Conservation (phyloP, 2,888 invertebrate genomes). For the Cheiracanthium punctorium region DNA sequence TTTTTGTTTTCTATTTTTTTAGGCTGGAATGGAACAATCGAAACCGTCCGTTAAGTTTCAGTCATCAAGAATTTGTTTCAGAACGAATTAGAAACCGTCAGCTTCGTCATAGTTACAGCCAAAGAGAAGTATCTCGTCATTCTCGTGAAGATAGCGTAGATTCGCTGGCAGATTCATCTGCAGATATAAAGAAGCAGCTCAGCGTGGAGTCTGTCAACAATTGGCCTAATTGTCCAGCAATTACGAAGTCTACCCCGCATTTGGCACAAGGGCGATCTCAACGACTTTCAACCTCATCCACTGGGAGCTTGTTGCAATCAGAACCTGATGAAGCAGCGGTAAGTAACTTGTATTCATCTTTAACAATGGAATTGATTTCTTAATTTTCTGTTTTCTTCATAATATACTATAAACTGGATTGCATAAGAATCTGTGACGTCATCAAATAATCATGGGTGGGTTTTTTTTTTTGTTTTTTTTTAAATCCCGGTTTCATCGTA, state of each 20-base stretch:
- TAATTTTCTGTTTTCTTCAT: too few relatives aligned
- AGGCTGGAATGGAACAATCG: constrained; percentile 63
- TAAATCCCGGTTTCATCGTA: too few relatives aligned
- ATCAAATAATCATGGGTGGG: too few relatives aligned
- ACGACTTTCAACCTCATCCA: constrained; percentile 32
- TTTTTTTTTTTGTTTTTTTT: too few relatives aligned
- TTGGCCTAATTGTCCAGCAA: constrained; percentile 32
- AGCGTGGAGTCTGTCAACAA: constrained; percentile 38
- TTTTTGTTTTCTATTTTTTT: constrained; percentile 2
- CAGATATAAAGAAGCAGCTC: constrained; percentile 34
- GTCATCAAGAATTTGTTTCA: constrained; percentile 59
- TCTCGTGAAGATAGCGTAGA: constrained; percentile 42
- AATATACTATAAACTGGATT: too few relatives aligned
- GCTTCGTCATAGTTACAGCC: constrained; percentile 65
- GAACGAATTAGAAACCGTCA: constrained; percentile 52
- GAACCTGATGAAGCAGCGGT: constrained; percentile 44
- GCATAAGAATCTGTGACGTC: too few relatives aligned
- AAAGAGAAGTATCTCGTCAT: constrained; percentile 61
- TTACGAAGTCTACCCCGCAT: constrained; percentile 54
- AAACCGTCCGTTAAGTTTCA: constrained; percentile 62
- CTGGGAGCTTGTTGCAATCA: constrained; percentile 28
- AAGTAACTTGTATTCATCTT: too few relatives aligned
- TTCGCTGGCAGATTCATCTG: constrained; percentile 37
- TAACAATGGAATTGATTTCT: too few relatives aligned
- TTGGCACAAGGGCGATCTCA: constrained; percentile 32